Evolutionary conservation across 2,797 vertebrate genomes (phyloP).

Genomic region (Triplophysa yarkandensis): DNA sequence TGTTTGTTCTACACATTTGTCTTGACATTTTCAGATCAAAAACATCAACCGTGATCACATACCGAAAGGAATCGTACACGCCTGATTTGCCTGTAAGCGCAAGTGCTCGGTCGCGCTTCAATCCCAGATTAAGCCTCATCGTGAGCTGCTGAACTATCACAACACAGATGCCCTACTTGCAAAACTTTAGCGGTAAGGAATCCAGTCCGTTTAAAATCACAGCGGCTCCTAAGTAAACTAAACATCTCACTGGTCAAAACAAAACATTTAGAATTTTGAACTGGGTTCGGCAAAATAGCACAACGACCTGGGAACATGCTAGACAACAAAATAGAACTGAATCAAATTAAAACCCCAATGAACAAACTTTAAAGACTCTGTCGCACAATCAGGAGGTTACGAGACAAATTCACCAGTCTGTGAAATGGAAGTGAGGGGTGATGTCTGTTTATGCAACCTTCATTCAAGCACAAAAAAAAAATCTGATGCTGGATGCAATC

Average conservation of each 20-base stretch:
- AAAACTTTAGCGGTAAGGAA: conserved; percentile 31
- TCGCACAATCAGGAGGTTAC: neutral
- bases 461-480: conserved; percentile 1
- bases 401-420: neutral
- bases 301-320: neutral
- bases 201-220: conserved; percentile 18
- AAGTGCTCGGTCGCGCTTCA: neutral
- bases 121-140: conserved; percentile 24
- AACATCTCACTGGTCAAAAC: conserved; percentile 32
- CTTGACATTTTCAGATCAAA: conserved; percentile 41
- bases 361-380: neutral
- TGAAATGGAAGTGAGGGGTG: neutral
- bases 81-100: neutral
- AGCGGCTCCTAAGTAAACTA: conserved; percentile 32
- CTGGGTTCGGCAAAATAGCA: neutral
- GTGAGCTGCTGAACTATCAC: conserved; percentile 20
- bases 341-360: neutral
- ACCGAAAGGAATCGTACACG: conserved; percentile 17
- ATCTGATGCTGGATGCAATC: neutral
- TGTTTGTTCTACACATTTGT: conserved; percentile 3
- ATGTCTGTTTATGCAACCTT: neutral
- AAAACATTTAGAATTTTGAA: conserved; percentile 9
- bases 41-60: conserved; percentile 26
- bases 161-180: conserved; percentile 44
- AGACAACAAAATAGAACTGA: neutral